These are phyloP conservation scores for Pangasius larnaudii DNA, from an alignment of 2,797 vertebrate species.

Conservation along the genomic window DNA sequence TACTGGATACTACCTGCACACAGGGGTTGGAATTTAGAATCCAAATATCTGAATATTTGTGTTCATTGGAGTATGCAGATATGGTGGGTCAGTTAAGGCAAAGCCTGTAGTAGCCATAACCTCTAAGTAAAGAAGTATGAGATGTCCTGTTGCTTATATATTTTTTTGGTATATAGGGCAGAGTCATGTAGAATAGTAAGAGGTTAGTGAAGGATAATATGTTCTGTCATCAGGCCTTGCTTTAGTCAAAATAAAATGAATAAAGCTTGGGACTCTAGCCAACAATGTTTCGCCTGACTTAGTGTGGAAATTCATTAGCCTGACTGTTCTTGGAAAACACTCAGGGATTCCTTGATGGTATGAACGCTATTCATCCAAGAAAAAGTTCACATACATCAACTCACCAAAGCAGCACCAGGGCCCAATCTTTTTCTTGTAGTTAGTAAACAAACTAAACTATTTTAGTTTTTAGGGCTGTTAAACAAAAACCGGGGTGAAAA, in stretches of 20 bases:
- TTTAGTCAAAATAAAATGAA: constrained; percentile 32
- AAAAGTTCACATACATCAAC: constrained; percentile 11
- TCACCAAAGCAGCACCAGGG: neutral
- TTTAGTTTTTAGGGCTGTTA: neutral
- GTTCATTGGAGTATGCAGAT: neutral
- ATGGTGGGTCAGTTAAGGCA: neutral
- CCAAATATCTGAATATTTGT: neutral
- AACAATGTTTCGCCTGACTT: neutral
- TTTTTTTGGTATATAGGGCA: neutral
- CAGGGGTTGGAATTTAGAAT: neutral
- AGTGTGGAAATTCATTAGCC: constrained; percentile 15
- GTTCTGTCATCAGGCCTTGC: constrained; percentile 25
- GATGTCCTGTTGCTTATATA: neutral
- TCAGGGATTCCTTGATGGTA: constrained; percentile 29
- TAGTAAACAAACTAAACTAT: neutral
- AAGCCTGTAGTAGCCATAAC: neutral
- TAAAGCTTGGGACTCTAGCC: constrained; percentile 6
- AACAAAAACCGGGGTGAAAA: neutral
- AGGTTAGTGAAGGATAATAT: neutral
- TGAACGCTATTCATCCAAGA: constrained; percentile 21
- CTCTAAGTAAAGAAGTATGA: neutral
- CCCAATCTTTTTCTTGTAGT: neutral
- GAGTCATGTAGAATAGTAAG: neutral
- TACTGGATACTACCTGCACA: neutral
- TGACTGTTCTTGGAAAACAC: constrained; percentile 29